phyloP scores from a whole-genome alignment of 1,140 invertebrate genomes.

The Neotoxoptera formosana region DNA sequence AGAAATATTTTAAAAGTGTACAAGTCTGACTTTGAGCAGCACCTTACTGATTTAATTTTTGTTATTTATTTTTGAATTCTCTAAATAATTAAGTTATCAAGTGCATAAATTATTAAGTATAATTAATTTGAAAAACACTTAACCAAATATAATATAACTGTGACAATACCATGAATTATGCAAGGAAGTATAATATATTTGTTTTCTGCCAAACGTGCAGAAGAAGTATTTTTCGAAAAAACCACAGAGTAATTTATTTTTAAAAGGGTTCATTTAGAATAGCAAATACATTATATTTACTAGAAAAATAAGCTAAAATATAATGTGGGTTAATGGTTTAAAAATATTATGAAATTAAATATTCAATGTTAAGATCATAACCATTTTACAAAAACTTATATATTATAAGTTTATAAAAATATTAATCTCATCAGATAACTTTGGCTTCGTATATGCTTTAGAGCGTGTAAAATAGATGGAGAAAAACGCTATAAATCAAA shows the following conservation, averaged over 20 bases:
- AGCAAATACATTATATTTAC: neutral
- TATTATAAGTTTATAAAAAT: conserved; percentile 9
- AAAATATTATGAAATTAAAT: conserved; percentile 31
- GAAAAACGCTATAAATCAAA: conserved; percentile 43
- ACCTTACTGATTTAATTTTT: neutral
- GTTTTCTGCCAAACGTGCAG: neutral
- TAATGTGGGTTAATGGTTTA: neutral
- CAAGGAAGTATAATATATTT: neutral
- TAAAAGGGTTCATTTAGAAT: neutral
- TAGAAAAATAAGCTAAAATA: neutral
- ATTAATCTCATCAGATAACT: conserved; percentile 46
- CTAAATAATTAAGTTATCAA: neutral
- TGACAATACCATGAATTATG: neutral
- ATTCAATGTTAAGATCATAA: neutral
- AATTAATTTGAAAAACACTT: neutral
- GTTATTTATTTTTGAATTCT: neutral
- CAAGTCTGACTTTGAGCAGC: neutral
- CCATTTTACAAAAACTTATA: conserved; percentile 1
- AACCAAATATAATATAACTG: neutral
- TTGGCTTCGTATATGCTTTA: conserved; percentile 33
- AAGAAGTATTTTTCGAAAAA: neutral
- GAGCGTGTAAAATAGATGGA: conserved; percentile 42
- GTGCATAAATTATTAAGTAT: neutral
- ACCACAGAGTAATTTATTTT: neutral
- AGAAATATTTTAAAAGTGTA: neutral